Base-by-base conservation (phyloP, 2,797 vertebrate species). In the Syngnathus acus region DNA sequence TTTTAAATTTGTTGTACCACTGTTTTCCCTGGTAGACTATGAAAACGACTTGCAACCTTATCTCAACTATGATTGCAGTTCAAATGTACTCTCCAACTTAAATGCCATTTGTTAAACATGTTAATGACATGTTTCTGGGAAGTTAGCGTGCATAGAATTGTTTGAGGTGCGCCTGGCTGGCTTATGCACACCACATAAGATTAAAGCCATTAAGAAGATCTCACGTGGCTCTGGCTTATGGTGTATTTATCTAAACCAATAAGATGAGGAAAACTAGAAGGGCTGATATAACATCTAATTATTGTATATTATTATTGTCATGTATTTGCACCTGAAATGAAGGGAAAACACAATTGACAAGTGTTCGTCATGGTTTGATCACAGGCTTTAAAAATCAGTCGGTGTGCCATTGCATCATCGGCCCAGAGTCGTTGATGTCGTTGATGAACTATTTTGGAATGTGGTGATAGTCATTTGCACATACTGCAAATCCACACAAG, bases 1-100 rank as follows among this genome's bases (percentile, higher is more conserved):
- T 92, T 51, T 2, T 89, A 76, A 77, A 77, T 0, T 63, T 86
- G 0, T 26, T 91, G 69, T 76, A 83, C n/a, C 78, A 72, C 67
- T 80, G 45, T 60, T 81, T 74, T 66, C 72, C 74, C 76, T 82
- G 79, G 77, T 77, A 75, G 67, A 58, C 17, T 1, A 17, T 32
- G 62, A 8, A 10, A 45, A 50, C 2, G 1, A 61, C 10, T 62
- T 4, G 38, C 60, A 62, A 21, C n/a, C 32, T 32, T 62, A 39
- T 62, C 21, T 19, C 4, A 6, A 19, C 59, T 38, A 4, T 39
- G 59, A 43, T 40, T 55, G 23, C 11, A 55, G 21, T 6, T 55
- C 9, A 55, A 13, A 26, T 26, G 7, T 14, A 55, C 53, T 13
- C 11, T 54, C 26, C 53, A 32, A 26, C 23, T 26, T 13, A 26